Percentiles rank a stretch among this genome's conserved stretches.
phyloP scores from a whole-genome alignment of 2,797 vertebrate genomes.

The Poecilia gillii region DNA sequence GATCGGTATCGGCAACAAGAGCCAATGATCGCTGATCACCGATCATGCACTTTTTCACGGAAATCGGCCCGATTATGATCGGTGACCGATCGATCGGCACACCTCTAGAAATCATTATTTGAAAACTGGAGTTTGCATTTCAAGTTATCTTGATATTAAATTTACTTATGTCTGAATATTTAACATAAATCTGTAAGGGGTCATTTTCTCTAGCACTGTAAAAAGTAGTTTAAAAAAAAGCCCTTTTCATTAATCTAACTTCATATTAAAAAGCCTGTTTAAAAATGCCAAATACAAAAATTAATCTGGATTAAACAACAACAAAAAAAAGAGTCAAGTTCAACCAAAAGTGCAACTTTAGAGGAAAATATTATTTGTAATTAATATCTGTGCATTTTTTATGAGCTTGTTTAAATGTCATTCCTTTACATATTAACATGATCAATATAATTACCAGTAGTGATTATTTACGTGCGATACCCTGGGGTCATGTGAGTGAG shows the following conservation, averaged over 20 bases:
- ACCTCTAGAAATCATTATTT: neutral
- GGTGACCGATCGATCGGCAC: too few relatives aligned
- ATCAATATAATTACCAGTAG: neutral
- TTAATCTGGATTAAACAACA: neutral
- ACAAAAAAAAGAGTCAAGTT: neutral
- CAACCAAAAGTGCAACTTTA: neutral
- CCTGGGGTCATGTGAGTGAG: neutral
- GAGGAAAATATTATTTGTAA: neutral
- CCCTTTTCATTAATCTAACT: neutral
- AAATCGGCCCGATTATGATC: too few relatives aligned
- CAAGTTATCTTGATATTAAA: neutral
- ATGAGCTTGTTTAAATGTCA: neutral
- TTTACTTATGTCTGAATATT: neutral
- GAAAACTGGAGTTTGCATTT: neutral
- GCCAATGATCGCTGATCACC: too few relatives aligned
- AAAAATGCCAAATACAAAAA: neutral
- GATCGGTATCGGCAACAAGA: too few relatives aligned
- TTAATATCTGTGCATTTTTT: neutral
- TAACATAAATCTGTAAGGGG: neutral
- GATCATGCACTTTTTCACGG: too few relatives aligned
- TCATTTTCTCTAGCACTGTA: neutral
- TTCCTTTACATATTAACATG: neutral
- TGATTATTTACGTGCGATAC: neutral
- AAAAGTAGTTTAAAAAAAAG: neutral
- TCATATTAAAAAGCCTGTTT: neutral